These are phyloP conservation scores for Homalodisca vitripennis DNA, from an alignment of 1,140 invertebrate species.

Conservation along the genomic window DNA sequence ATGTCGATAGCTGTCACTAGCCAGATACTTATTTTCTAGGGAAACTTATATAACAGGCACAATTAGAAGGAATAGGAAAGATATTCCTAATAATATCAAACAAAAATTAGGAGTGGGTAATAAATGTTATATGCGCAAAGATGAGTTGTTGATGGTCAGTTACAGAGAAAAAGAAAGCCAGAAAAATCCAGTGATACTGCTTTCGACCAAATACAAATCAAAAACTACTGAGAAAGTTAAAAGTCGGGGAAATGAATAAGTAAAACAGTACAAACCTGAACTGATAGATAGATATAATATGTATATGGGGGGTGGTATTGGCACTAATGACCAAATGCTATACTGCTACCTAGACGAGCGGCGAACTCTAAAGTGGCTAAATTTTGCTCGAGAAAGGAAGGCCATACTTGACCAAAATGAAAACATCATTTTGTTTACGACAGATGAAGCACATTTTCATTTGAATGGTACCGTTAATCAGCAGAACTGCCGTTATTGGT, in stretches of 20 bases:
- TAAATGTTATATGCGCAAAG: neutral
- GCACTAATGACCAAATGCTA: neutral
- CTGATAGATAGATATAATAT: neutral
- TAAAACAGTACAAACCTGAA: neutral
- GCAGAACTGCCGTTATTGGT: no score
- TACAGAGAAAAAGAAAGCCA: neutral
- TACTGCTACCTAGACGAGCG: no score
- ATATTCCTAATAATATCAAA: neutral
- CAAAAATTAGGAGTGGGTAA: neutral
- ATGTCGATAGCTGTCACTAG: neutral
- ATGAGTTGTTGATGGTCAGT: neutral
- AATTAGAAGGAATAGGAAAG: constrained; percentile 1
- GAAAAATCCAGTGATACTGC: neutral
- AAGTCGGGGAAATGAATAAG: neutral
- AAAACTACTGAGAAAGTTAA: neutral
- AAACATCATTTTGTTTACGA: no score
- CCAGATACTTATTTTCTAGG: neutral
- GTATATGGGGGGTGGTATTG: neutral
- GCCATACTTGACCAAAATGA: no score
- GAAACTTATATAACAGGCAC: neutral
- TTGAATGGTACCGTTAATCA: no score
- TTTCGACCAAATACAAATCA: neutral
- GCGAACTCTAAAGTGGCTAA: no score
- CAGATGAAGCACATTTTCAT: no score
- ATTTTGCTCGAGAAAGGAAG: no score